Conservation (phyloP, 2,797 vertebrate species). For the Pagetopsis macropterus region DNA sequence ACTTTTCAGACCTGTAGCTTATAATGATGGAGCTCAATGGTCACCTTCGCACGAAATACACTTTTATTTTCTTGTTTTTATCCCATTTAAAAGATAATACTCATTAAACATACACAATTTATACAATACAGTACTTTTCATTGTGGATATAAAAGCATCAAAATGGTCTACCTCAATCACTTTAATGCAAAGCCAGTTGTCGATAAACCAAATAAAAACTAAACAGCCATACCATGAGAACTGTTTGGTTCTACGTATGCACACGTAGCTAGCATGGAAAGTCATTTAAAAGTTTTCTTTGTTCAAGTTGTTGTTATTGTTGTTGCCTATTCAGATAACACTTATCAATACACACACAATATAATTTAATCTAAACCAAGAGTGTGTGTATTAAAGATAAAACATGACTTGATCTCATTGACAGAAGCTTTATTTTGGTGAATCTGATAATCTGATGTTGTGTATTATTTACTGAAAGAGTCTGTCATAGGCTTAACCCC, state of each 20-base stretch:
- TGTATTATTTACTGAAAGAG: slow-evolving; percentile 45
- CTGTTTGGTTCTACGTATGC: too few relatives aligned
- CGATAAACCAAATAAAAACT: not conserved
- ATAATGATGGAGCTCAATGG: not conserved
- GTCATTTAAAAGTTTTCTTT: too few relatives aligned
- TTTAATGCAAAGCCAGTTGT: not conserved
- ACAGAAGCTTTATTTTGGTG: slow-evolving; percentile 12
- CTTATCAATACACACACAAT: not conserved
- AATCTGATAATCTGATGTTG: slow-evolving; percentile 53
- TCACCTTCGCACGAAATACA: not conserved
- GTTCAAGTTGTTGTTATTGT: not conserved
- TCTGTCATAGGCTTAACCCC: slow-evolving; percentile 75
- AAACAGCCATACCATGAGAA: not conserved
- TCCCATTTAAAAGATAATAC: not conserved
- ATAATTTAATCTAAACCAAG: not conserved
- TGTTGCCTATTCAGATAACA: not conserved
- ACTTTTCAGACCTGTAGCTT: too few relatives aligned
- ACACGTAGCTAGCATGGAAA: too few relatives aligned
- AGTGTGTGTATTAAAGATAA: not conserved
- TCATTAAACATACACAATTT: not conserved
- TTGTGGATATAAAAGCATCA: not conserved
- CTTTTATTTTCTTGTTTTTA: not conserved
- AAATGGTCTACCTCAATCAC: not conserved
- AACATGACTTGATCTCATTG: slow-evolving; percentile 4
- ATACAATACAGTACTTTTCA: not conserved